Conservation (phyloP, 2,113 vertebrate species). For the Triplophysa dalaica region DNA sequence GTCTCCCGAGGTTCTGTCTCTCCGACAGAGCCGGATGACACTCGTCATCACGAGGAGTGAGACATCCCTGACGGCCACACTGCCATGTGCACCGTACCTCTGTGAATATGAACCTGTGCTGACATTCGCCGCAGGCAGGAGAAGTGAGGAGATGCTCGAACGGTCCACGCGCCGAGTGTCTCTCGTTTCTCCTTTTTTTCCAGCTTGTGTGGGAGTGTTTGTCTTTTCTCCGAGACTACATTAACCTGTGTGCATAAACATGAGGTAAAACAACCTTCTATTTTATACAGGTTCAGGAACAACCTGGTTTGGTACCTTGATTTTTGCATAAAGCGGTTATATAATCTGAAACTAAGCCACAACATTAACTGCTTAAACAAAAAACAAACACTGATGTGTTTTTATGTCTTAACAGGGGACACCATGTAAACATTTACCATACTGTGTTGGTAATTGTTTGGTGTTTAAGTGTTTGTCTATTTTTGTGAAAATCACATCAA, state of each 20-base stretch:
- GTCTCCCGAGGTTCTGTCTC: conserved; percentile 49
- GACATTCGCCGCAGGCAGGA: conserved; percentile 28
- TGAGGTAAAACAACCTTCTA: neutral
- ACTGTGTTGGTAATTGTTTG: no score
- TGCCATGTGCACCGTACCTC: neutral
- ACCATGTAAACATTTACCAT: no score
- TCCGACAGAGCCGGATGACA: conserved; percentile 50
- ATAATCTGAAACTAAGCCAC: no score
- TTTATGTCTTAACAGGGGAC: no score
- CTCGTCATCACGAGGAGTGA: conserved; percentile 55
- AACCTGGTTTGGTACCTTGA: no score
- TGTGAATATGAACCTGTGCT: conserved; percentile 20
- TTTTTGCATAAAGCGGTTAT: no score
- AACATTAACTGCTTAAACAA: no score
- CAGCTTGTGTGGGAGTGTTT: conserved; percentile 20
- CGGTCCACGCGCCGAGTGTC: neutral
- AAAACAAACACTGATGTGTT: no score
- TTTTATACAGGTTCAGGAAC: no score
- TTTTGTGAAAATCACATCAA: no score
- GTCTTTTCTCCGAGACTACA: neutral
- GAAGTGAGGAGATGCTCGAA: conserved; percentile 12
- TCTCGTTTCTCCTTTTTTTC: neutral
- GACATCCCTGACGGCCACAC: conserved; percentile 32
- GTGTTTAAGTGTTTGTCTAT: no score
- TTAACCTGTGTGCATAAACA: conserved; percentile 28